These are phyloP conservation scores for Asobara japonica DNA, from an alignment of 1,140 invertebrate genomes.

Conservation along the genomic window DNA sequence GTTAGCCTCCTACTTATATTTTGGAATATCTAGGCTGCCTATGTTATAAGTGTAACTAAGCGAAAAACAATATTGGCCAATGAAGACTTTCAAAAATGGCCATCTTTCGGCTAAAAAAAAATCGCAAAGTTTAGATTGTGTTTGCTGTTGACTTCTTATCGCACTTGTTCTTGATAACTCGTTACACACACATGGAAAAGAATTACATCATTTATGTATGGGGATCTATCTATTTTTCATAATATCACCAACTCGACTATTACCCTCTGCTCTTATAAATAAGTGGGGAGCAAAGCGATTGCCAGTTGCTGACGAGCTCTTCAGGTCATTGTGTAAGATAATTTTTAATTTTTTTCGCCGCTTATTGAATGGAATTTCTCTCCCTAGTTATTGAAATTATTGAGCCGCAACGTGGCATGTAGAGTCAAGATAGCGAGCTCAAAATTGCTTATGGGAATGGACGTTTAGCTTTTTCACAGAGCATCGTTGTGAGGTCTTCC, in stretches of 20 bases:
- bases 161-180: background rate
- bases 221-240: slow-evolving; percentile 1
- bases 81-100: too few species aligned
- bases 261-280: background rate
- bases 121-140: background rate
- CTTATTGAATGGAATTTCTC: background rate
- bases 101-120: background rate
- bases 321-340: background rate
- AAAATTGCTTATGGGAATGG: too few species aligned
- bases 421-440: background rate
- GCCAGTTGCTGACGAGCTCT: background rate
- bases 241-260: background rate
- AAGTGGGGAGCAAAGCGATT: background rate
- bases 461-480: too few species aligned
- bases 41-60: too few species aligned
- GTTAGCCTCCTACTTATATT: too few species aligned
- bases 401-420: background rate
- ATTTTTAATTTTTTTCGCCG: background rate
- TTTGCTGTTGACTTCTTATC: background rate
- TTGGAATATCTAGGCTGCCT: too few species aligned
- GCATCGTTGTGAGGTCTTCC: too few species aligned
- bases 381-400: background rate
- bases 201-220: background rate
- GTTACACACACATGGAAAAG: background rate
- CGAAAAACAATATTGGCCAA: too few species aligned